Conservation (phyloP, 1,140 invertebrate genomes). For the Spodoptera litura region DNA sequence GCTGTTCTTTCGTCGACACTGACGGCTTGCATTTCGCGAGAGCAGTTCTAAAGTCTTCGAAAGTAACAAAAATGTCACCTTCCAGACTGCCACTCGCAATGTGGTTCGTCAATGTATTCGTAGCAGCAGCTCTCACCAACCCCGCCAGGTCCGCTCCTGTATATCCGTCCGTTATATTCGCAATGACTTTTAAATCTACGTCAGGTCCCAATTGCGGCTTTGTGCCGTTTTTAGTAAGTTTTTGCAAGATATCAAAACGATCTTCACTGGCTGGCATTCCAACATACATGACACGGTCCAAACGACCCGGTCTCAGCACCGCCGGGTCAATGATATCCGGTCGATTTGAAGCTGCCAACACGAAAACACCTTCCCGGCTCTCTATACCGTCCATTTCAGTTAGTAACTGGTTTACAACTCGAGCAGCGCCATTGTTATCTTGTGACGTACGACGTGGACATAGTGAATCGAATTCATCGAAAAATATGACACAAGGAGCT, state of each 20-base stretch:
- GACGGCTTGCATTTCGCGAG: slow-evolving; percentile 93
- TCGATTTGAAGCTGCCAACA: slow-evolving; percentile 98
- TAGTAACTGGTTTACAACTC: slow-evolving; percentile 98
- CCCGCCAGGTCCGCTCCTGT: slow-evolving; percentile 97
- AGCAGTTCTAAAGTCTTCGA: slow-evolving; percentile 87
- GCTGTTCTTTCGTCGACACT: slow-evolving; percentile 90
- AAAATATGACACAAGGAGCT: slow-evolving; percentile 99
- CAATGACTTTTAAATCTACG: slow-evolving; percentile 91
- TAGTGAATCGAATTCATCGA: slow-evolving; percentile 99
- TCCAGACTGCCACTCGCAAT: slow-evolving; percentile 77
- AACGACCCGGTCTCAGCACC: slow-evolving; percentile 96
- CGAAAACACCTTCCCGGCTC: slow-evolving; percentile 94
- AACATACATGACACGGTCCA: slow-evolving; percentile 98
- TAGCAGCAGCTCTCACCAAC: slow-evolving; percentile 90
- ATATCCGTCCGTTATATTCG: slow-evolving; percentile 91
- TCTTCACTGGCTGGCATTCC: slow-evolving; percentile 94
- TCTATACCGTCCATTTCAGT: slow-evolving; percentile 99
- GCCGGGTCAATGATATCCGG: slow-evolving; percentile 99
- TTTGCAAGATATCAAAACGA: slow-evolving; percentile 95
- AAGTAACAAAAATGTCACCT: slow-evolving; percentile 79
- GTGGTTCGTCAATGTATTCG: slow-evolving; percentile 89
- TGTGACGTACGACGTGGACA: slow-evolving; percentile 95
- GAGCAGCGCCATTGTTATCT: slow-evolving; percentile 90
- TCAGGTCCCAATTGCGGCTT: slow-evolving; percentile 91
- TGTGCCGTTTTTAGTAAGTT: slow-evolving; percentile 96